phyloP scores from a whole-genome alignment of 2,113 vertebrate genomes.

The Microcebus lehilahytsara region DNA sequence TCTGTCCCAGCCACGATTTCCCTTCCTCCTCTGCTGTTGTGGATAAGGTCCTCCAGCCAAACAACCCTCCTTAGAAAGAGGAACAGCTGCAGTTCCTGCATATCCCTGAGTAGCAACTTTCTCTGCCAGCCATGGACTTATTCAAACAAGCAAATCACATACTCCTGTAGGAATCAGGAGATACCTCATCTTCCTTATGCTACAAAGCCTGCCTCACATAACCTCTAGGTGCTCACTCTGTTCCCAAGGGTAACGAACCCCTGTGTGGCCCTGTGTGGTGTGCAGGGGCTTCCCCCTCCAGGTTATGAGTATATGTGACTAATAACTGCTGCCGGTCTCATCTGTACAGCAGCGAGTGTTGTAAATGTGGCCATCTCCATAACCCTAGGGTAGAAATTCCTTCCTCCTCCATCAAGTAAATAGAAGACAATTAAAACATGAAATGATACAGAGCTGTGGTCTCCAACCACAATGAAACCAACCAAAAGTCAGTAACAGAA shows the following conservation, averaged over 20 bases:
- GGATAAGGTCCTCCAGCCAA: neutral
- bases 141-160: neutral
- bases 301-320: neutral
- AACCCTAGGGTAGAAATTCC: neutral
- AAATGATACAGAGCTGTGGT: neutral
- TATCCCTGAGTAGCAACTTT: neutral
- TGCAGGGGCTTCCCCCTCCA: neutral
- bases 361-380: neutral
- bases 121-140: neutral
- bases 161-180: neutral
- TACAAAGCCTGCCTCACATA: neutral
- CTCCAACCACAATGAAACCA: neutral
- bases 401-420: neutral
- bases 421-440: neutral
- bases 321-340: neutral
- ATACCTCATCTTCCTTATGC: neutral
- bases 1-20: neutral
- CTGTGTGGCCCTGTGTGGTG: neutral
- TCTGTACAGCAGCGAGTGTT: neutral
- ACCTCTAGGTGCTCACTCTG: neutral
- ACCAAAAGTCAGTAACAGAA: neutral
- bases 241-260: neutral
- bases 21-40: neutral
- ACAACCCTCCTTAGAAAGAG: neutral
- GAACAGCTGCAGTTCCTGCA: neutral